Percentiles rank a stretch among this genome's conserved stretches.
Conservation (phyloP, 1,140 invertebrate species). For the Onthophagus taurus region DNA sequence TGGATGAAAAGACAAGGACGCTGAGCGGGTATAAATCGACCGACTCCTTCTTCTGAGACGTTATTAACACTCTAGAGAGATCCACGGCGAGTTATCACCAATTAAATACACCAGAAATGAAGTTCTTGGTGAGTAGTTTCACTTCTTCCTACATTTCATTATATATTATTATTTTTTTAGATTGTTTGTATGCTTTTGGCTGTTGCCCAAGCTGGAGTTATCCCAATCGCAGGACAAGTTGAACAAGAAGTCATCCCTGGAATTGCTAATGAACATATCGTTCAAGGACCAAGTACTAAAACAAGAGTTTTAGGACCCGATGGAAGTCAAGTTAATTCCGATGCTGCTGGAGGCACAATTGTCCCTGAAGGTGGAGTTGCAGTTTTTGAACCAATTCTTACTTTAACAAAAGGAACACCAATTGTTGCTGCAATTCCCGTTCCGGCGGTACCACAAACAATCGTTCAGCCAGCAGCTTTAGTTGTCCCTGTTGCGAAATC, state of each 20-base stretch:
- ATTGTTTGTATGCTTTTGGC: slow-evolving; percentile 6
- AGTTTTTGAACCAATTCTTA: not conserved
- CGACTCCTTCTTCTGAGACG: no score
- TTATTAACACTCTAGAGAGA: no score
- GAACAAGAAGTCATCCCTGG: slow-evolving; percentile 10
- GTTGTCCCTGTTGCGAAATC: not conserved
- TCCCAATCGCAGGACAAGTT: slow-evolving; percentile 1
- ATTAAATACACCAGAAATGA: no score
- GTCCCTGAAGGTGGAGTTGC: not conserved
- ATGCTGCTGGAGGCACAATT: slow-evolving; percentile 19
- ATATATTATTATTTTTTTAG: slow-evolving; percentile 1
- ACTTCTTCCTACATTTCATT: no score
- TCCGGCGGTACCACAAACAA: not conserved
- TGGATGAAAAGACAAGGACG: no score
- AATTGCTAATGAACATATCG: slow-evolving; percentile 2
- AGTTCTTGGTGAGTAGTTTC: no score
- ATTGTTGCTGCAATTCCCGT: not conserved
- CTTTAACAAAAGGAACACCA: not conserved
- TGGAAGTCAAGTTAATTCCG: slow-evolving; percentile 17
- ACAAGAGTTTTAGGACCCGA: slow-evolving; percentile 17
- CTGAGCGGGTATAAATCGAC: no score
- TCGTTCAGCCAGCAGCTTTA: not conserved
- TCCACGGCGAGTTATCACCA: no score
- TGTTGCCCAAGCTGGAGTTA: slow-evolving; percentile 7
- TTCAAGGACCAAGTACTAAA: slow-evolving; percentile 19